These are phyloP conservation scores for Callipepla squamata DNA, from an alignment of 2,113 vertebrate species.

Conservation along the genomic window DNA sequence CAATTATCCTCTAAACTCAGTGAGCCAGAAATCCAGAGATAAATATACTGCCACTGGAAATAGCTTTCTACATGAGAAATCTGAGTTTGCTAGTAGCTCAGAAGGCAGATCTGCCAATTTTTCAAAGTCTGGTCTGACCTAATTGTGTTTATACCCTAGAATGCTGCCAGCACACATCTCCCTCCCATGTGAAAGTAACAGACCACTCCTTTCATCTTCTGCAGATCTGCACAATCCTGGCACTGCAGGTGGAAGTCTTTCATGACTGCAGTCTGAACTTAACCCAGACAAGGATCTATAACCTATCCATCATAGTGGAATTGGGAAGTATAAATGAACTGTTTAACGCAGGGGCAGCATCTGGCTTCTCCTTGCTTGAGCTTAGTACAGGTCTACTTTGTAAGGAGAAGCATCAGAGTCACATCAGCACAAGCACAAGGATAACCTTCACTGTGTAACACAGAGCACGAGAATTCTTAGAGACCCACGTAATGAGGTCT, in stretches of 20 bases:
- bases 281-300: background rate
- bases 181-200: background rate
- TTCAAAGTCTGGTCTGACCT: background rate
- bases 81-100: background rate
- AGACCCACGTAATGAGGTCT: background rate
- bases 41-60: background rate
- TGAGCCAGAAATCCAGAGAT: background rate
- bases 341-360: background rate
- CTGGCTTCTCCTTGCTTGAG: background rate
- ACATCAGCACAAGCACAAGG: background rate
- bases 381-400: background rate
- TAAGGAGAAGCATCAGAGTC: background rate
- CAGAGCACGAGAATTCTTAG: background rate
- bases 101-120: background rate
- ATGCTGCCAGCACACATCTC: background rate
- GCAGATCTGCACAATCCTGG: background rate
- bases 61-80: background rate
- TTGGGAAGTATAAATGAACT: background rate
- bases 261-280: background rate
- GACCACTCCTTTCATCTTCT: background rate
- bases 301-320: rapidly evolving
- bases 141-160: background rate
- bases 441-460: background rate
- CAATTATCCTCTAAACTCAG: background rate
- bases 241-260: background rate